Conservation (phyloP, 2,113 vertebrate genomes). For the Neomonachus schauinslandi region DNA sequence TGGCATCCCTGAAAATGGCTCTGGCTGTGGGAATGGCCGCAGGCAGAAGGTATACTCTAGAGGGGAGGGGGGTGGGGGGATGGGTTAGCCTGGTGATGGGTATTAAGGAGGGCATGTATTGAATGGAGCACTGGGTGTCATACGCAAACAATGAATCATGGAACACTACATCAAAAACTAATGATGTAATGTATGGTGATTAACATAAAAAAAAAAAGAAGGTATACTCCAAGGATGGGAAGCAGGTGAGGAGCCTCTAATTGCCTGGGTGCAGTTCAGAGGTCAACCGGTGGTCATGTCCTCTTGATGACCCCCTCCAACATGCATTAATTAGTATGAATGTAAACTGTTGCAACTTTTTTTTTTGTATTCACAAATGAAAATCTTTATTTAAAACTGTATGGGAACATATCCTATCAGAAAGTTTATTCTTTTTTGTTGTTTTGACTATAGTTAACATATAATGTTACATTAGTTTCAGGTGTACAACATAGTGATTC, state of each 20-base stretch:
- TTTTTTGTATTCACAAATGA: background rate
- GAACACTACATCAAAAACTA: too few species aligned
- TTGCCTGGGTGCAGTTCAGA: background rate
- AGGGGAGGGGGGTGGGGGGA: too few species aligned
- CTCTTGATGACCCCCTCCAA: background rate
- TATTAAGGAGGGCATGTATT: too few species aligned
- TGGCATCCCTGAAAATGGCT: background rate
- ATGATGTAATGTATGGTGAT: too few species aligned
- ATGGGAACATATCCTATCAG: background rate
- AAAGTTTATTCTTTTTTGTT: background rate
- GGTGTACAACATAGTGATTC: background rate
- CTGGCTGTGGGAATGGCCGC: background rate
- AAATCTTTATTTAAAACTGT: background rate
- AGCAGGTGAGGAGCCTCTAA: background rate
- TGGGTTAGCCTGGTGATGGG: too few species aligned
- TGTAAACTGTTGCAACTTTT: background rate
- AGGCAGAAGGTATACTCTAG: background rate
- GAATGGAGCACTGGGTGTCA: too few species aligned
- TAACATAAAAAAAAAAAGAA: background rate
- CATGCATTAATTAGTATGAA: background rate
- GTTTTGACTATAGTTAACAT: background rate
- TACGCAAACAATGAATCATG: too few species aligned
- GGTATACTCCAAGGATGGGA: background rate
- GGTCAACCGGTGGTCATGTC: background rate
- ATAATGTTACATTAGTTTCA: background rate